These are phyloP conservation scores for Rhagonycha fulva DNA, from an alignment of 2,888 invertebrate species.

Conservation along the genomic window DNA sequence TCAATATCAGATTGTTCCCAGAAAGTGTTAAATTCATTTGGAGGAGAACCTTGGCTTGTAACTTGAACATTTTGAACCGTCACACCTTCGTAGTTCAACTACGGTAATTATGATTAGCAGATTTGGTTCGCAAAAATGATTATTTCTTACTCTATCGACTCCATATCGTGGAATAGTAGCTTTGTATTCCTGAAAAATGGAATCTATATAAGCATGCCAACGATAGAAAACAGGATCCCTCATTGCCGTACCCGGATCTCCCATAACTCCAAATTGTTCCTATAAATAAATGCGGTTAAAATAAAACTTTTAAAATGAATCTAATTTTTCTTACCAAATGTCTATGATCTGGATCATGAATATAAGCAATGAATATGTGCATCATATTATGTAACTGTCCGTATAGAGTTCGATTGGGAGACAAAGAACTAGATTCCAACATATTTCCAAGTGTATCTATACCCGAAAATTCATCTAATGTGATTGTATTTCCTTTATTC, in stretches of 20 bases:
- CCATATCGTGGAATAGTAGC: conserved; percentile 69
- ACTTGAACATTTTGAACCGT: conserved; percentile 63
- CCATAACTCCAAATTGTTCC: conserved; percentile 83
- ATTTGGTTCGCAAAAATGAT: conserved; percentile 50
- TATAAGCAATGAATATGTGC: conserved; percentile 75
- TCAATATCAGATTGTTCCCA: conserved; percentile 84
- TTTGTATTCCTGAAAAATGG: conserved; percentile 78
- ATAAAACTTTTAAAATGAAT: not conserved
- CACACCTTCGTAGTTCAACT: conserved; percentile 69
- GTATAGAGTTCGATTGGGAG: conserved; percentile 71
- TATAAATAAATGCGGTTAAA: conserved; percentile 44
- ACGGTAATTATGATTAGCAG: conserved; percentile 25
- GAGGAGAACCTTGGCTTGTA: conserved; percentile 56
- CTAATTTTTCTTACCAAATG: conserved; percentile 61
- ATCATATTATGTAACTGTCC: conserved; percentile 85
- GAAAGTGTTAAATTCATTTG: conserved; percentile 68
- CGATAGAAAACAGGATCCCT: conserved; percentile 86
- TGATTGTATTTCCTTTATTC: conserved; percentile 62
- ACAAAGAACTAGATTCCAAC: conserved; percentile 72
- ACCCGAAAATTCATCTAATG: conserved; percentile 68
- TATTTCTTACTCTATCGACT: conserved; percentile 58
- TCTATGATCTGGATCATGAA: conserved; percentile 81
- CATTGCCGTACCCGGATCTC: conserved; percentile 84
- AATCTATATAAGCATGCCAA: conserved; percentile 81
- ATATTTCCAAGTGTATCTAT: conserved; percentile 82